Evolutionary conservation across 2,888 invertebrate genomes (phyloP).

Genomic region (Campoletis raptor): DNA sequence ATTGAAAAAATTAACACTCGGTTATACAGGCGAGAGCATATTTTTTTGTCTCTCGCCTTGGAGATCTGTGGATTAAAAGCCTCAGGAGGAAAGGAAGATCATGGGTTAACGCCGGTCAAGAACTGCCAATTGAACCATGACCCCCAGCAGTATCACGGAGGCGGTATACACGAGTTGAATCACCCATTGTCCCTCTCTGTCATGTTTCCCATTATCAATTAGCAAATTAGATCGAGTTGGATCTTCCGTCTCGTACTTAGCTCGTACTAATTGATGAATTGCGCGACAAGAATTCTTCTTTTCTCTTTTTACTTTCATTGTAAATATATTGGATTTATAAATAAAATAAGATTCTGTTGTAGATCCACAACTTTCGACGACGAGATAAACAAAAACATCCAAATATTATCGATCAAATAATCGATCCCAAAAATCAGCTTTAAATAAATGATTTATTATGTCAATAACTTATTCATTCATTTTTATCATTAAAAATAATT

Average conservation of each 20-base stretch:
- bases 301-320: background rate
- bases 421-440: background rate
- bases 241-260: slow-evolving; percentile 64
- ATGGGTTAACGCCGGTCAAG: slow-evolving; percentile 79
- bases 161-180: slow-evolving; percentile 76
- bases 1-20: slow-evolving; percentile 20
- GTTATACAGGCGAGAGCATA: background rate
- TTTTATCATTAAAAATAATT: background rate
- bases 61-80: slow-evolving; percentile 55
- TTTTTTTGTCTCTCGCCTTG: slow-evolving; percentile 15
- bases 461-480: background rate
- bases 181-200: slow-evolving; percentile 74
- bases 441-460: background rate
- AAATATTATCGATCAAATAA: background rate
- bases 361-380: background rate
- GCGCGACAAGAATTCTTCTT: slow-evolving; percentile 51
- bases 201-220: slow-evolving; percentile 72
- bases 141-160: slow-evolving; percentile 75
- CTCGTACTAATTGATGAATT: slow-evolving; percentile 70
- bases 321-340: background rate
- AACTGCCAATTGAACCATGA: slow-evolving; percentile 82
- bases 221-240: slow-evolving; percentile 71
- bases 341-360: background rate
- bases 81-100: slow-evolving; percentile 35
- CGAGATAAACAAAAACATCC: background rate